Conservation (phyloP, 2,113 vertebrate species). For the Ceratotherium simum region DNA sequence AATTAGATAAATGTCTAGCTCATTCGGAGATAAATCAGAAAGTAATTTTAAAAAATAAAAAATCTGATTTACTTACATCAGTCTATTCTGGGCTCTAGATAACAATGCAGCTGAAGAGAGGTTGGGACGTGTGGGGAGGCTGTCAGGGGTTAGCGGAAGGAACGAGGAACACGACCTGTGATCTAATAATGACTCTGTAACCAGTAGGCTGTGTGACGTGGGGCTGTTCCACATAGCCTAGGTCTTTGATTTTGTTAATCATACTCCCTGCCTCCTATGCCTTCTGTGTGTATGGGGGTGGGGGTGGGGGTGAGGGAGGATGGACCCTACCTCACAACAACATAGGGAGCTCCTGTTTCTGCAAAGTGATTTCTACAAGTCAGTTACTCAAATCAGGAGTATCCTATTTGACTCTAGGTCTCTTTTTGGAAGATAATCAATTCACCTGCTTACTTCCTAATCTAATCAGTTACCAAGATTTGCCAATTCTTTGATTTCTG, state of each 20-base stretch:
- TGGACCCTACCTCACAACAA: background rate
- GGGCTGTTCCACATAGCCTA: background rate
- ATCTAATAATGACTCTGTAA: slow-evolving; percentile 41
- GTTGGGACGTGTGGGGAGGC: background rate
- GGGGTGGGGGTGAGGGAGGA: background rate
- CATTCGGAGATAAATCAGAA: background rate
- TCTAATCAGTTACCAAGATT: background rate
- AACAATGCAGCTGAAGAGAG: background rate
- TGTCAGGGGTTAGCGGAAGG: background rate
- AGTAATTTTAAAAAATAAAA: background rate
- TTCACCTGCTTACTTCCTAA: background rate
- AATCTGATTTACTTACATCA: background rate
- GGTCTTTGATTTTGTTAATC: background rate
- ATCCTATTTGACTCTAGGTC: background rate
- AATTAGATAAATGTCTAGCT: background rate
- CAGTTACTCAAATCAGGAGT: background rate
- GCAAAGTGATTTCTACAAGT: background rate
- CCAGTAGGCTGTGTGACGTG: background rate
- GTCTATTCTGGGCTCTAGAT: background rate
- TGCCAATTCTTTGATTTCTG: background rate
- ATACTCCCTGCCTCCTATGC: background rate
- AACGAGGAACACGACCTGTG: background rate
- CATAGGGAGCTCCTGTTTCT: background rate
- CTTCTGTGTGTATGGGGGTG: too few species aligned
- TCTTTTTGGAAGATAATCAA: background rate